These are phyloP conservation scores for Drosophila suzukii DNA, from an alignment of 1,140 invertebrate species.

Conservation along the genomic window DNA sequence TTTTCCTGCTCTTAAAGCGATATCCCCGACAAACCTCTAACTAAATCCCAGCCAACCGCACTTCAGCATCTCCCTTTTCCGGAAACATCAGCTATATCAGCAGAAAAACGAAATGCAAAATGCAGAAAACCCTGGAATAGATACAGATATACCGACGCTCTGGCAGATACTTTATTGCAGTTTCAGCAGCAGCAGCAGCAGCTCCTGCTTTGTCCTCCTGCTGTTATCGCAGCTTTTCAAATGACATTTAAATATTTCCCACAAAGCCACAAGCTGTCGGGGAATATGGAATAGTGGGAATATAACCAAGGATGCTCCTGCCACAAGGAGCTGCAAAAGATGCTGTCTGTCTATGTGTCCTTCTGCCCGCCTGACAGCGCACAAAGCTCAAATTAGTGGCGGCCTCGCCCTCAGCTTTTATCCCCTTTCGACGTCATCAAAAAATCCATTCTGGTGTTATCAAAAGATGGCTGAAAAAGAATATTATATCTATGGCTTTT, in stretches of 20 bases:
- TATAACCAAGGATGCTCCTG: conserved; percentile 26
- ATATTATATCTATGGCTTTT: conserved; percentile 62
- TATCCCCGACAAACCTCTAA: conserved; percentile 15
- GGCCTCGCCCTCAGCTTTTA: conserved; percentile 1
- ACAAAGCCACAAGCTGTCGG: conserved; percentile 71
- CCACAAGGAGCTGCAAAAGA: conserved; percentile 37
- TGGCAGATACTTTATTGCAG: conserved; percentile 68
- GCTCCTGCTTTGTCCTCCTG: conserved; percentile 22
- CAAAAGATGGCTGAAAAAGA: conserved; percentile 50
- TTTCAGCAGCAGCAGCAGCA: conserved; percentile 75
- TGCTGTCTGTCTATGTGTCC: conserved; percentile 40
- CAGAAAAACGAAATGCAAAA: conserved; percentile 49
- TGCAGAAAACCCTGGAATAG: conserved; percentile 40
- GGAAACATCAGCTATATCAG: conserved; percentile 36
- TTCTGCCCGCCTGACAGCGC: conserved; percentile 49
- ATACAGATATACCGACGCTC: conserved; percentile 25
- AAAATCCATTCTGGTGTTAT: conserved; percentile 44
- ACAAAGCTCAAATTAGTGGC: conserved; percentile 74
- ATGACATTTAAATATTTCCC: conserved; percentile 78
- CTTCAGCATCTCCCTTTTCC: conserved; percentile 35
- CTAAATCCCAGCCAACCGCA: conserved; percentile 48
- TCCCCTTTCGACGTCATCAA: conserved; percentile 33
- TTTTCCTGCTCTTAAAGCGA: conserved; percentile 9
- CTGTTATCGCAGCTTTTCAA: conserved; percentile 57
- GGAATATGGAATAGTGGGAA: conserved; percentile 55